Percentiles rank a stretch among this genome's conserved stretches.
These are phyloP conservation scores for Nibea albiflora DNA, from an alignment of 2,113 vertebrate genomes.

Conservation along the genomic window DNA sequence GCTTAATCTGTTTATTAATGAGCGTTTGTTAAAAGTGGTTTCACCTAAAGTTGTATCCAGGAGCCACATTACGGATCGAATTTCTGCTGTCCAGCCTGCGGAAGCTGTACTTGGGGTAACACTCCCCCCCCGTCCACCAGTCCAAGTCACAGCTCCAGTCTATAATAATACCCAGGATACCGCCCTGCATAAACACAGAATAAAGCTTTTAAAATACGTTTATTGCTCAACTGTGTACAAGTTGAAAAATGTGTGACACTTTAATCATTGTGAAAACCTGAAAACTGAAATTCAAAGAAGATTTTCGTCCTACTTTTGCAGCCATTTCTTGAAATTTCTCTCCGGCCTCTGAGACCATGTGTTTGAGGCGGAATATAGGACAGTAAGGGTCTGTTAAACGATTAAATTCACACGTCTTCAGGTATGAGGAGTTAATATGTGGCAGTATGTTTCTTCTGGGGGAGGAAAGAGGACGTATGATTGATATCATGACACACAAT, in stretches of 20 bases:
- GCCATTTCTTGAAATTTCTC: conserved; percentile 91
- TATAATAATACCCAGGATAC: conserved; percentile 70
- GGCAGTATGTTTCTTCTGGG: conserved; percentile 89
- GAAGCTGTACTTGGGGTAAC: conserved; percentile 89
- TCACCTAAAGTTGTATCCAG: conserved; percentile 93
- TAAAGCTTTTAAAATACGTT: not conserved
- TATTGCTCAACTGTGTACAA: not conserved
- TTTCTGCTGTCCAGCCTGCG: conserved; percentile 87
- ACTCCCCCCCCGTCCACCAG: conserved; percentile 74
- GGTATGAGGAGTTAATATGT: conserved; percentile 83
- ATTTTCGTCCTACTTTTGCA: conserved; percentile 79
- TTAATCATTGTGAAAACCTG: not conserved
- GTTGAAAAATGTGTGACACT: not conserved
- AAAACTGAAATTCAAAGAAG: not conserved
- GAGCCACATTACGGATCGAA: conserved; percentile 82
- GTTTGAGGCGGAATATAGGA: conserved; percentile 89
- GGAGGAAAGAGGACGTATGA: not conserved
- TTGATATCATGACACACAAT: not conserved
- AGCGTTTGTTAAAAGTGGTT: not conserved
- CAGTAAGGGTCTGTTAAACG: conserved; percentile 86
- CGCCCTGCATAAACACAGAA: conserved; percentile 57
- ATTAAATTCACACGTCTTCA: conserved; percentile 86
- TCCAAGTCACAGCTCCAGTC: conserved; percentile 89
- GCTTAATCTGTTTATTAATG: not conserved
- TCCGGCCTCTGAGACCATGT: conserved; percentile 84